These are phyloP conservation scores for Epizoanthus illoricatus DNA, from an alignment of 92 coral and sea anemone species.

Conservation along the genomic window DNA sequence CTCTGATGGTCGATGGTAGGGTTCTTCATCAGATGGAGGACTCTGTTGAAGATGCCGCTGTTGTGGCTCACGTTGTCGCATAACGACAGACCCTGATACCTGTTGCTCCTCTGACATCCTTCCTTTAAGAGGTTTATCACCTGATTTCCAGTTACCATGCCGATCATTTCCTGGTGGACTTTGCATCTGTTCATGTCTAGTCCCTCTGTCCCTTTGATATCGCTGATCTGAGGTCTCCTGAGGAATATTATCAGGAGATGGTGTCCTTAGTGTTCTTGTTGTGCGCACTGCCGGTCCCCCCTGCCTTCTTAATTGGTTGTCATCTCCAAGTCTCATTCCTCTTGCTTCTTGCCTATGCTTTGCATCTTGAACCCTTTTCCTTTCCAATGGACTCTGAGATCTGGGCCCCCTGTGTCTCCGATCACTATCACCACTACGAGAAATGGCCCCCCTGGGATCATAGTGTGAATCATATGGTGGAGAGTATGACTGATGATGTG, in stretches of 20 bases:
- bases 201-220: slow-evolving; percentile 20
- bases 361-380: slow-evolving; percentile 20
- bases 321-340: slow-evolving; percentile 7
- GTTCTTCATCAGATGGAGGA: slow-evolving; percentile 24
- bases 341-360: slow-evolving; percentile 7
- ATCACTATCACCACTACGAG: background rate
- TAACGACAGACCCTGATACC: too few relatives aligned
- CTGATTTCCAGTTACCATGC: slow-evolving; percentile 30
- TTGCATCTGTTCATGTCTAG: slow-evolving; percentile 18
- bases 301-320: slow-evolving; percentile 14
- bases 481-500: slow-evolving; percentile 9
- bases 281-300: background rate
- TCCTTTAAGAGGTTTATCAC: slow-evolving; percentile 9
- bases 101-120: slow-evolving; percentile 8
- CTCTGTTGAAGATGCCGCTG: slow-evolving; percentile 21
- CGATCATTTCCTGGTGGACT: slow-evolving; percentile 19
- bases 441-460: slow-evolving; percentile 18
- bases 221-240: slow-evolving; percentile 1
- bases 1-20: background rate
- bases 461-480: slow-evolving; percentile 28
- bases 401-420: background rate
- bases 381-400: slow-evolving; percentile 13
- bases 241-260: slow-evolving; percentile 12
- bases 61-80: slow-evolving; percentile 1
- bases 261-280: background rate